A percentile compares a stretch with the other conserved stretches of the same genome.
Conservation (phyloP, 2,113 vertebrate species). For the Ploceus nigricollis region DNA sequence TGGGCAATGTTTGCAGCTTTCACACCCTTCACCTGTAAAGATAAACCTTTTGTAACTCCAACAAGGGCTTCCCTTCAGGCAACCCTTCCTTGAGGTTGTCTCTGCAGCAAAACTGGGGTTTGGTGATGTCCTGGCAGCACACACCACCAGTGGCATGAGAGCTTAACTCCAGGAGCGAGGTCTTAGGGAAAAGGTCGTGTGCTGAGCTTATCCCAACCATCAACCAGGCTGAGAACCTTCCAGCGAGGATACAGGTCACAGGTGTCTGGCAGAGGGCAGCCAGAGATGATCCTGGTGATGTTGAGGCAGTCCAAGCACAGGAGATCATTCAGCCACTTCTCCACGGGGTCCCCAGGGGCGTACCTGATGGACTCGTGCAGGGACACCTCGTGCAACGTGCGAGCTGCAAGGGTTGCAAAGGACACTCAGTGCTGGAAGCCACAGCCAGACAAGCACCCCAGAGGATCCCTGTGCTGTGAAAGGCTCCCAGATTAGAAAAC, state of each 20-base stretch:
- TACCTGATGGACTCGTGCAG: conserved; percentile 96
- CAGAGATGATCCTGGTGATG: conserved; percentile 89
- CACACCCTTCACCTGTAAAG: not conserved
- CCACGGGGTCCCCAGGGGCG: conserved; percentile 86
- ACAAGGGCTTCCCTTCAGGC: not conserved
- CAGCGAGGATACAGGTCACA: conserved; percentile 93
- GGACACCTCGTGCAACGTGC: conserved; percentile 86
- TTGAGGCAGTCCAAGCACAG: conserved; percentile 93
- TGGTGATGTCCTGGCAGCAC: not conserved
- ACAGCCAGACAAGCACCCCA: not conserved
- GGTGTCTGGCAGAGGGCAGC: conserved; percentile 90
- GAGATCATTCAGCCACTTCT: conserved; percentile 96
- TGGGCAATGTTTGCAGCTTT: not conserved
- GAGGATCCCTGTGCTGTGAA: not conserved
- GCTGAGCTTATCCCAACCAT: not conserved
- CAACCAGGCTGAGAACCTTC: not conserved
- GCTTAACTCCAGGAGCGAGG: not conserved
- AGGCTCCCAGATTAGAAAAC: not conserved
- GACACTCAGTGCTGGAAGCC: not conserved
- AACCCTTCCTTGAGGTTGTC: not conserved
- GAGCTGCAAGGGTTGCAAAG: conserved; percentile 67
- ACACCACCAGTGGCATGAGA: fast-evolving
- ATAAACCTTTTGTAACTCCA: not conserved
- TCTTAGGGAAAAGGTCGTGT: fast-evolving
- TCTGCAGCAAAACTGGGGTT: not conserved